These are phyloP conservation scores for Callyntrura guangdongensis DNA, from an alignment of 2,888 invertebrate genomes.

Conservation along the genomic window DNA sequence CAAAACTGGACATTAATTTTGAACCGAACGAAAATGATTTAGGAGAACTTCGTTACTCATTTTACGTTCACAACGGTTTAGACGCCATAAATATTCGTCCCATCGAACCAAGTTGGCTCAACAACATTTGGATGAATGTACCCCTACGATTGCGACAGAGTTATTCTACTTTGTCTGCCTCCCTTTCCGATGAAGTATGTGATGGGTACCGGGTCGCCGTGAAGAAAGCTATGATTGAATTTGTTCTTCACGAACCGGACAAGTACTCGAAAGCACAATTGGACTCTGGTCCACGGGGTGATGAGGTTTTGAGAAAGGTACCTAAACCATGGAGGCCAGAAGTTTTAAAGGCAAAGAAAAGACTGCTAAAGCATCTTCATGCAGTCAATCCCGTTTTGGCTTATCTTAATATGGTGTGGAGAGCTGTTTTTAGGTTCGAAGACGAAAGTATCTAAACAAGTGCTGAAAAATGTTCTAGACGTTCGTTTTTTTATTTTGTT, in stretches of 20 bases:
- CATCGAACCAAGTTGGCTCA: conserved; percentile 91
- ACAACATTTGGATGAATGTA: conserved; percentile 86
- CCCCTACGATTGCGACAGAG: conserved; percentile 86
- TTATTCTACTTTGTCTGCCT: conserved; percentile 86
- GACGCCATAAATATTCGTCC: conserved; percentile 96
- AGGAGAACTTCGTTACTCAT: conserved; percentile 91
- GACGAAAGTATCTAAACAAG: conserved; percentile 6
- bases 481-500: neutral
- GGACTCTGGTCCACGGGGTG: conserved; percentile 80
- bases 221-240: conserved; percentile 97
- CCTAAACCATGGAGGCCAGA: conserved; percentile 83
- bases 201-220: conserved; percentile 95
- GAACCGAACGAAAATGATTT: conserved; percentile 81
- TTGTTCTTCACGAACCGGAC: conserved; percentile 93
- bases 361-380: conserved; percentile 82
- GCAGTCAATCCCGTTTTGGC: conserved; percentile 82
- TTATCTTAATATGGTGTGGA: conserved; percentile 83
- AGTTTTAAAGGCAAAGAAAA: conserved; percentile 78
- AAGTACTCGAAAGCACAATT: conserved; percentile 85
- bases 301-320: conserved; percentile 80
- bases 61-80: conserved; percentile 95
- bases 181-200: conserved; percentile 92
- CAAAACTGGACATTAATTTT: conserved; percentile 78
- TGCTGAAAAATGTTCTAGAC: neutral
- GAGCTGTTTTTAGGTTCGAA: conserved; percentile 81